Percentiles rank a stretch among this genome's conserved stretches.
Evolutionary conservation across 1,140 invertebrate genomes (phyloP).

Genomic region (Drosophila punjabiensis): DNA sequence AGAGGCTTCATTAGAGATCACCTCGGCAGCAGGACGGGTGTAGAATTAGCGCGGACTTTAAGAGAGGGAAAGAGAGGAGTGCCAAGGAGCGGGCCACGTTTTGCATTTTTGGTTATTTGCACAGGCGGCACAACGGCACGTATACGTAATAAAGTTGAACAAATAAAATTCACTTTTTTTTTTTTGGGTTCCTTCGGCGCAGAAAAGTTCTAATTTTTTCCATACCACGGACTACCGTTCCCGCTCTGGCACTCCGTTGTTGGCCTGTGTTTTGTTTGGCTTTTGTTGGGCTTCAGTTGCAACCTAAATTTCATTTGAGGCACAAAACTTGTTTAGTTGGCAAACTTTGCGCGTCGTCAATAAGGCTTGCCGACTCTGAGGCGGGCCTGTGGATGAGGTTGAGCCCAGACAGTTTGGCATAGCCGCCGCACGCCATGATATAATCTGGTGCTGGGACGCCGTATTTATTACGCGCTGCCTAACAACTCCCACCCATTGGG

Average conservation of each 20-base stretch:
- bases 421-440: slow-evolving; percentile 74
- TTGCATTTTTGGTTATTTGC: slow-evolving; percentile 82
- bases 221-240: not conserved
- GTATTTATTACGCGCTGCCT: slow-evolving; percentile 71
- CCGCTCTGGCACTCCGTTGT: slow-evolving; percentile 34
- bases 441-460: slow-evolving; percentile 60
- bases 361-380: slow-evolving; percentile 52
- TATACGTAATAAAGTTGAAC: slow-evolving; percentile 84
- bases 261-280: slow-evolving; percentile 71
- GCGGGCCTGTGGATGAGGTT: slow-evolving; percentile 11
- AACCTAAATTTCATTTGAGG: slow-evolving; percentile 84
- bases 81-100: slow-evolving; percentile 43
- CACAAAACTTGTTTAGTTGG: slow-evolving; percentile 84
- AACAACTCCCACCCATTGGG: slow-evolving; percentile 28
- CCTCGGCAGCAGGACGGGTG: slow-evolving; percentile 5
- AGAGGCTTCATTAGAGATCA: slow-evolving; percentile 76
- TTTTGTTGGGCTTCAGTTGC: slow-evolving; percentile 82
- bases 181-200: slow-evolving; percentile 54
- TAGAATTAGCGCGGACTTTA: slow-evolving; percentile 3
- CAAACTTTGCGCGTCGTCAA: slow-evolving; percentile 83
- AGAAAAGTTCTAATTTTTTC: slow-evolving; percentile 81
- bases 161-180: slow-evolving; percentile 79
- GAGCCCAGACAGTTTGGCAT: slow-evolving; percentile 65
- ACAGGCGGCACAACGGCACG: slow-evolving; percentile 78
- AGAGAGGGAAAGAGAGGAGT: not conserved